These are phyloP conservation scores for Acipenser oxyrinchus DNA, from an alignment of 2,797 vertebrate genomes.

Conservation along the genomic window DNA sequence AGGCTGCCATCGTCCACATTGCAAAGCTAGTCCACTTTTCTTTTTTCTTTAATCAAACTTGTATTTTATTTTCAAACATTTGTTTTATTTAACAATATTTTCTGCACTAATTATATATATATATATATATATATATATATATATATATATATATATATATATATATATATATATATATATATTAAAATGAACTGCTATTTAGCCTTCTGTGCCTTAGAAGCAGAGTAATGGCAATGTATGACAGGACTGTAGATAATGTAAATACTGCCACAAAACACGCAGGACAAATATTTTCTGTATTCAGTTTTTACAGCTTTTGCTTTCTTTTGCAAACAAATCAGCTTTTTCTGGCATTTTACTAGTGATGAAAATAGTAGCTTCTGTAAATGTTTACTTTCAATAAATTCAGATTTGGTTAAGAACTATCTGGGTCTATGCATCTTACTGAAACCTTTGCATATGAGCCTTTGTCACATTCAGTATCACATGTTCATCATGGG, in stretches of 20 bases:
- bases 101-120: slow-evolving; percentile 28
- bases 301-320: slow-evolving; percentile 73
- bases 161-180: slow-evolving; percentile 23
- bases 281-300: slow-evolving; percentile 83
- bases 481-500: no score
- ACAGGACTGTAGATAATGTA: slow-evolving; percentile 70
- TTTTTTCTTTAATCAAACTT: no score
- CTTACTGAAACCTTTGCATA: no score
- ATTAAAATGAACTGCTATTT: slow-evolving; percentile 58
- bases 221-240: slow-evolving; percentile 64
- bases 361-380: slow-evolving; percentile 66
- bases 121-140: slow-evolving; percentile 31
- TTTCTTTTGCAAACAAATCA: slow-evolving; percentile 67
- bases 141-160: slow-evolving; percentile 37
- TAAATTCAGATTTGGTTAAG: slow-evolving; percentile 75
- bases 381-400: slow-evolving; percentile 81
- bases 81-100: slow-evolving; percentile 17
- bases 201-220: slow-evolving; percentile 75
- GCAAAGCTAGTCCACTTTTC: no score
- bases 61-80: no score
- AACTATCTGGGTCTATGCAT: slow-evolving; percentile 26
- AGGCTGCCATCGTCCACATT: no score
- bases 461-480: no score
- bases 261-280: slow-evolving; percentile 69
- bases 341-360: slow-evolving; percentile 74